A percentile compares a stretch with the other conserved stretches of the same genome.
Evolutionary conservation across 2,113 vertebrate genomes (phyloP).

Genomic region (Coracopsis vasa): DNA sequence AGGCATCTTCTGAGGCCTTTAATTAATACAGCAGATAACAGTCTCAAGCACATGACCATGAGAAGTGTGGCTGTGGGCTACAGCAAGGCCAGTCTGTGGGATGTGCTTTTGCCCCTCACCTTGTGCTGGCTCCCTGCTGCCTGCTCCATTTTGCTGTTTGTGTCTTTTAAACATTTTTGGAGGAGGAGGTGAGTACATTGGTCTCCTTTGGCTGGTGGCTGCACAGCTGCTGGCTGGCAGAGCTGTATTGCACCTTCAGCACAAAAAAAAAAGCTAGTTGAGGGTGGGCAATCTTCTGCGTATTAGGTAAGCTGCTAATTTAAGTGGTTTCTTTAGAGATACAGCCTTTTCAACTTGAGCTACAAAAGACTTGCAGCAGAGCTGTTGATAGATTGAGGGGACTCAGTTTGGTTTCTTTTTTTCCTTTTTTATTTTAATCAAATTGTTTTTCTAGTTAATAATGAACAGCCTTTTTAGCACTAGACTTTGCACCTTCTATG

Average conservation of each 20-base stretch:
- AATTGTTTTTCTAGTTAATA: conserved; percentile 28
- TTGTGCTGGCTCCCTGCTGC: neutral
- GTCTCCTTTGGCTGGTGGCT: neutral
- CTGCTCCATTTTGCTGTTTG: neutral
- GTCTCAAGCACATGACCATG: neutral
- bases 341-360: neutral
- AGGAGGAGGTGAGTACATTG: neutral
- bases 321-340: neutral
- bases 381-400: conserved; percentile 1
- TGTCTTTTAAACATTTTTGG: neutral
- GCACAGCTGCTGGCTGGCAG: neutral
- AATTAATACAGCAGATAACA: neutral
- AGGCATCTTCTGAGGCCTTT: conserved; percentile 36
- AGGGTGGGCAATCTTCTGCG: neutral
- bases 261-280: neutral
- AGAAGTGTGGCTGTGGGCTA: neutral
- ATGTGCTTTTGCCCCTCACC: neutral
- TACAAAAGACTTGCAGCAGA: neutral
- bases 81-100: neutral
- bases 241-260: neutral
- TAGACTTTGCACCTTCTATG: neutral
- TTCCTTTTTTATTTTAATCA: neutral
- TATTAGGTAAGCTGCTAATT: conserved; percentile 28
- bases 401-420: neutral
- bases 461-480: neutral